phyloP scores from a whole-genome alignment of 37 sponge, comb jelly and placozoan species.

The Halisarca cf. caerulea region DNA sequence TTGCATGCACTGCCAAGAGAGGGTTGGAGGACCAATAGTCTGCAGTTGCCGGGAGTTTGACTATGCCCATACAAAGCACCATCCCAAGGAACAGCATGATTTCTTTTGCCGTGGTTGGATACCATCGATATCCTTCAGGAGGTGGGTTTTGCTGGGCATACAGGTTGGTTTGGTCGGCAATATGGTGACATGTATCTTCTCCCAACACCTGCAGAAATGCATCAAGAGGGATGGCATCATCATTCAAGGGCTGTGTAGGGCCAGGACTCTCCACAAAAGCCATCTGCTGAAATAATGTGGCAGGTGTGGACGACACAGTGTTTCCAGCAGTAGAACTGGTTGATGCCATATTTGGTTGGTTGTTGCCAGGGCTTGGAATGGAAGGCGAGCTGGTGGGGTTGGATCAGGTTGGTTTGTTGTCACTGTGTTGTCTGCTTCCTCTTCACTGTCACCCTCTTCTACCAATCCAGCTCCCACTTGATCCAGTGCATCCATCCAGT shows the following conservation, averaged over 20 bases:
- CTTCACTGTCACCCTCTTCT: neutral
- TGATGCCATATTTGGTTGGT: too few relatives aligned
- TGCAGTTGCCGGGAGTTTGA: conserved; percentile 19
- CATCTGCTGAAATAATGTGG: neutral
- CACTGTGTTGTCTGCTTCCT: neutral
- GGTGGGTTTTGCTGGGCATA: conserved; percentile 39
- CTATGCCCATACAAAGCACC: conserved; percentile 35
- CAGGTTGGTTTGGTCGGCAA: conserved; percentile 23
- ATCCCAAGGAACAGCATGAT: conserved; percentile 30
- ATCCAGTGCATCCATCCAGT: too few relatives aligned
- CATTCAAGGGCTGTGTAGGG: neutral
- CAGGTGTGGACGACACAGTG: too few relatives aligned
- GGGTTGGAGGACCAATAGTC: too few relatives aligned
- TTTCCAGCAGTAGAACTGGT: too few relatives aligned
- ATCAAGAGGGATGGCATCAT: conserved; percentile 15
- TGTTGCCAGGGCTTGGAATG: too few relatives aligned
- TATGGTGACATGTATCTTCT: neutral
- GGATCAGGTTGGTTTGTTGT: too few relatives aligned
- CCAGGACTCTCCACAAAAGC: neutral
- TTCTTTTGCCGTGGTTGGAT: conserved; percentile 1
- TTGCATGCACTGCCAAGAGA: conserved; percentile 4
- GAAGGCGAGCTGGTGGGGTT: too few relatives aligned
- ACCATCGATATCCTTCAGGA: conserved; percentile 1
- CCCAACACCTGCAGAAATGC: conserved; percentile 20
- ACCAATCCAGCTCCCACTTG: too few relatives aligned